These are phyloP conservation scores for Ia io DNA, from an alignment of 2,113 vertebrate species.

Conservation along the genomic window DNA sequence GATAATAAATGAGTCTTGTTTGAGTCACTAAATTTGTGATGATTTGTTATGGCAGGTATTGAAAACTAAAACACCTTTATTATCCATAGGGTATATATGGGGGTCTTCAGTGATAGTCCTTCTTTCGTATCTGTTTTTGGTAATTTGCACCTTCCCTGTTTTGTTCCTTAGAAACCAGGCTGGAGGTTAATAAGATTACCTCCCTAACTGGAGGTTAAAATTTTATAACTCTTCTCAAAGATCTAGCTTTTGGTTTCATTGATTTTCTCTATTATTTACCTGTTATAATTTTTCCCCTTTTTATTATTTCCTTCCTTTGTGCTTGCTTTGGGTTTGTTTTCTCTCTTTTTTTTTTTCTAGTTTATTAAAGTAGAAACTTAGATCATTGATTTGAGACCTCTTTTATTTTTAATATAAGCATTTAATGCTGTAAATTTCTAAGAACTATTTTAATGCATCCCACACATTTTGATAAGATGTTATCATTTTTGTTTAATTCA, in stretches of 20 bases:
- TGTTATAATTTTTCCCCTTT: neutral
- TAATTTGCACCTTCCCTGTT: neutral
- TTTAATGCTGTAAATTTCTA: neutral
- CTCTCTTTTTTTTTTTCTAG: neutral
- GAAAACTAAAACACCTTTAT: neutral
- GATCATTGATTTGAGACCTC: neutral
- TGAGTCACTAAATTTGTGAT: neutral
- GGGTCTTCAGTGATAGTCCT: neutral
- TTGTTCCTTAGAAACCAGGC: neutral
- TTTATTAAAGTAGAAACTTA: neutral
- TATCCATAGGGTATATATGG: neutral
- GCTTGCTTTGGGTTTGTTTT: neutral
- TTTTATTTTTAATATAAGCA: neutral
- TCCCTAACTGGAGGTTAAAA: neutral
- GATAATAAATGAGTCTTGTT: neutral
- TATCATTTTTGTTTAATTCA: conserved; percentile 17
- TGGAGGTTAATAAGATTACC: neutral
- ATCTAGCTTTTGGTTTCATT: neutral
- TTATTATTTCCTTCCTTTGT: neutral
- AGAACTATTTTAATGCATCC: neutral
- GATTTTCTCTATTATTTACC: neutral
- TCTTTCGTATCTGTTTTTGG: neutral
- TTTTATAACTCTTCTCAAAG: neutral
- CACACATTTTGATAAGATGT: neutral
- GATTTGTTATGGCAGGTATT: neutral